These are phyloP conservation scores for Cerceris ruficornis DNA, from an alignment of 2,888 invertebrate genomes.

Conservation along the genomic window DNA sequence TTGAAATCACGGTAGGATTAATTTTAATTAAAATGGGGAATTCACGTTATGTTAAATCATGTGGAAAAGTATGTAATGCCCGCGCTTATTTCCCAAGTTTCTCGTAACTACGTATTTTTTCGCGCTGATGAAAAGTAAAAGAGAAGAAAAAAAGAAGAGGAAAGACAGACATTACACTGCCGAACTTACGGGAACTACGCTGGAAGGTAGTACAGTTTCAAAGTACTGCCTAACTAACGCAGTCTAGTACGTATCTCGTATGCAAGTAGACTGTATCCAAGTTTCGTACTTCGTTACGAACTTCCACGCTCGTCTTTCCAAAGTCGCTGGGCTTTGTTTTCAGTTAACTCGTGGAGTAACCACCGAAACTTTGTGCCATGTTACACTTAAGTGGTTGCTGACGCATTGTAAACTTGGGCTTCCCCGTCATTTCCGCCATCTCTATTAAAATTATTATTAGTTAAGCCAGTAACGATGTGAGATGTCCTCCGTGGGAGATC, in stretches of 20 bases:
- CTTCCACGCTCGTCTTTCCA: constrained; percentile 58
- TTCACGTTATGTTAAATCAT: too few species aligned
- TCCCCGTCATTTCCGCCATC: constrained; percentile 37
- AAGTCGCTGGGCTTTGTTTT: constrained; percentile 68
- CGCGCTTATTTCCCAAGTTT: too few species aligned
- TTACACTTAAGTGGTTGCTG: constrained; percentile 54
- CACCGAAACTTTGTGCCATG: constrained; percentile 55
- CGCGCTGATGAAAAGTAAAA: not conserved
- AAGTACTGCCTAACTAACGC: constrained; percentile 47
- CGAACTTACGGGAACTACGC: constrained; percentile 41
- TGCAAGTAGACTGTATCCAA: constrained; percentile 56
- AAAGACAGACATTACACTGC: constrained; percentile 20
- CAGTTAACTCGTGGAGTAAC: constrained; percentile 67
- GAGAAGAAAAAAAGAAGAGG: not conserved
- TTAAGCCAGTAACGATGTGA: not conserved
- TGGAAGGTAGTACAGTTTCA: constrained; percentile 41
- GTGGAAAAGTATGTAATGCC: too few species aligned
- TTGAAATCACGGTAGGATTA: too few species aligned
- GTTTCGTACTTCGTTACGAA: constrained; percentile 65
- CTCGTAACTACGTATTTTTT: not conserved
- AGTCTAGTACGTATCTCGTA: constrained; percentile 47
- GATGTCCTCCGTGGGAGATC: too few species aligned
- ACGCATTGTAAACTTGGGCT: constrained; percentile 52
- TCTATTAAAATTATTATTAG: constrained; percentile 32
- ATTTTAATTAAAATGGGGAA: too few species aligned